Conservation (phyloP, 2,888 invertebrate genomes). For the Agapostemon virescens region DNA sequence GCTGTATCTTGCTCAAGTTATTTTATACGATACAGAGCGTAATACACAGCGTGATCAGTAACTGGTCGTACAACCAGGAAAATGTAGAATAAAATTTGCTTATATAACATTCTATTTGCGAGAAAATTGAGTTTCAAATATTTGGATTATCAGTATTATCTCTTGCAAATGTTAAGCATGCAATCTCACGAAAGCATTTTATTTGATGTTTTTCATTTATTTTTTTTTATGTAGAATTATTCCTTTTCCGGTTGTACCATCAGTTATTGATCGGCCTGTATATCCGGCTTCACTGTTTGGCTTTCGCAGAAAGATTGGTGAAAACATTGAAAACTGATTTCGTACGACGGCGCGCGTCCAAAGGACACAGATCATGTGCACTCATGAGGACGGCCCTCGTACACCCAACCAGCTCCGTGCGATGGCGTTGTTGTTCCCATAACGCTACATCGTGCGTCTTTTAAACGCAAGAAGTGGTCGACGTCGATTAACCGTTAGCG, state of each 20-base stretch:
- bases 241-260: not conserved
- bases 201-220: not conserved
- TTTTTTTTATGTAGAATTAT: not conserved
- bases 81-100: not conserved
- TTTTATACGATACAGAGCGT: too few relatives aligned
- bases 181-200: not conserved
- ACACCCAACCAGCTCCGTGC: not conserved
- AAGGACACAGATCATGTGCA: not conserved
- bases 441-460: conserved; percentile 29
- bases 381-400: not conserved
- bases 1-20: not conserved
- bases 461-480: conserved; percentile 53
- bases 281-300: not conserved
- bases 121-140: not conserved
- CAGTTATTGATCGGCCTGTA: not conserved
- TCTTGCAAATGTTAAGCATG: not conserved
- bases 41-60: too few relatives aligned
- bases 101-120: not conserved
- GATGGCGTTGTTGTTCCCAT: conserved; percentile 45
- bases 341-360: conserved; percentile 1
- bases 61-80: too few relatives aligned
- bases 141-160: too few relatives aligned
- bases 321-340: not conserved
- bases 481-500: conserved; percentile 66
- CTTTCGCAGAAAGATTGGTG: not conserved